phyloP scores from a whole-genome alignment of 2,113 vertebrate species.

The Laterallus jamaicensis region DNA sequence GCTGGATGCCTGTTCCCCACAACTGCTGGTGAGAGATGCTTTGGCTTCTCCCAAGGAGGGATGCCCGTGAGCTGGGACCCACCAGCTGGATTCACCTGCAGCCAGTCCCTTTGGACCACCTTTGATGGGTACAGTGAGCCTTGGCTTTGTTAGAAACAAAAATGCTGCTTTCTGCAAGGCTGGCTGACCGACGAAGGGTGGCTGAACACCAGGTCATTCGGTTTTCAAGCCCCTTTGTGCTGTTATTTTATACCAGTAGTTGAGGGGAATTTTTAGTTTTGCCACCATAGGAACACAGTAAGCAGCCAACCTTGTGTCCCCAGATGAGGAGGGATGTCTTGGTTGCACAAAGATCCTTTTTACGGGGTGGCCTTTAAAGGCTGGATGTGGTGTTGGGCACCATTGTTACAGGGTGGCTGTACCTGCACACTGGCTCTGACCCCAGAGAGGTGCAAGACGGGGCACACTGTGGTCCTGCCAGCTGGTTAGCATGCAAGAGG shows the following conservation, averaged over 20 bases:
- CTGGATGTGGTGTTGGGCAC: neutral
- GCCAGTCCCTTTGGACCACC: accelerated
- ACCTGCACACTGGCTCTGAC: neutral
- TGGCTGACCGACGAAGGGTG: neutral
- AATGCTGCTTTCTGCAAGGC: neutral
- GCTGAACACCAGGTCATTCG: neutral
- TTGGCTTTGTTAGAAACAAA: neutral
- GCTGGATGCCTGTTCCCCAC: accelerated
- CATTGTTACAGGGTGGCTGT: neutral
- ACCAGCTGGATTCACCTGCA: accelerated
- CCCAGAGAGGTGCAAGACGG: neutral
- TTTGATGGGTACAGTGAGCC: neutral
- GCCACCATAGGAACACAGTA: accelerated
- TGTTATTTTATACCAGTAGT: neutral
- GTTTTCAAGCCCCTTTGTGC: neutral
- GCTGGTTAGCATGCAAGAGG: neutral
- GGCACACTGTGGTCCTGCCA: neutral
- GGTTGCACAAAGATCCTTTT: accelerated
- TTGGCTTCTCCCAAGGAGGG: neutral
- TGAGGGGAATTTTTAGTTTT: neutral
- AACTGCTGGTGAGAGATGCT: accelerated
- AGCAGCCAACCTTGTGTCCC: neutral
- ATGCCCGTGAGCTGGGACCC: neutral
- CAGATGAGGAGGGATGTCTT: neutral
- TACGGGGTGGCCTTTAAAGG: accelerated